These are phyloP conservation scores for Raja brachyura DNA, from an alignment of 2,113 vertebrate species.

Conservation along the genomic window DNA sequence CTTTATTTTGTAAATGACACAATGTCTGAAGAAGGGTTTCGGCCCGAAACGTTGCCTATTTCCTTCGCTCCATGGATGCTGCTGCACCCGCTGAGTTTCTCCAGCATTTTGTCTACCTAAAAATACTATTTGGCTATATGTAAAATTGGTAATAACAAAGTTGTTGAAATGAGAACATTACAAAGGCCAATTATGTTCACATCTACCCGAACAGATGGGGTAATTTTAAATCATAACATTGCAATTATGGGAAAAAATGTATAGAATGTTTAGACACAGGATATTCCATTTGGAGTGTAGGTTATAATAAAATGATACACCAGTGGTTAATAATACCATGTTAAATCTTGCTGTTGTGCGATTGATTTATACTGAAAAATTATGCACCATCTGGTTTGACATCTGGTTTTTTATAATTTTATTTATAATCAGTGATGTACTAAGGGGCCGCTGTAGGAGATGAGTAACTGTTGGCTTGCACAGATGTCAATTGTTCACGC, in stretches of 20 bases:
- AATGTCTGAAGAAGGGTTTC: too few species aligned
- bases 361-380: conserved; percentile 28
- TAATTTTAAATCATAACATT: conserved; percentile 31
- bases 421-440: conserved; percentile 11
- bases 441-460: neutral
- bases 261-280: neutral
- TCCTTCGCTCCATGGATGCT: too few species aligned
- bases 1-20: neutral
- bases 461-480: conserved; percentile 30
- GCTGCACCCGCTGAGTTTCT: too few species aligned
- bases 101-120: too few species aligned
- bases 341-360: conserved; percentile 23
- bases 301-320: neutral
- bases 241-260: neutral
- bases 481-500: conserved; percentile 31
- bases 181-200: conserved; percentile 8
- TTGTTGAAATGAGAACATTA: neutral
- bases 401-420: conserved; percentile 11
- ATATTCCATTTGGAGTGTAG: neutral
- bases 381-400: conserved; percentile 25
- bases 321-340: conserved; percentile 1
- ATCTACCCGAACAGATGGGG: conserved; percentile 2
- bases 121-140: neutral
- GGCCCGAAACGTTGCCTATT: too few species aligned
- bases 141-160: conserved; percentile 10